Percentiles rank a stretch among this genome's conserved stretches.
Conservation (phyloP, 2,888 invertebrate genomes). For the Nemotelus nigrinus region DNA sequence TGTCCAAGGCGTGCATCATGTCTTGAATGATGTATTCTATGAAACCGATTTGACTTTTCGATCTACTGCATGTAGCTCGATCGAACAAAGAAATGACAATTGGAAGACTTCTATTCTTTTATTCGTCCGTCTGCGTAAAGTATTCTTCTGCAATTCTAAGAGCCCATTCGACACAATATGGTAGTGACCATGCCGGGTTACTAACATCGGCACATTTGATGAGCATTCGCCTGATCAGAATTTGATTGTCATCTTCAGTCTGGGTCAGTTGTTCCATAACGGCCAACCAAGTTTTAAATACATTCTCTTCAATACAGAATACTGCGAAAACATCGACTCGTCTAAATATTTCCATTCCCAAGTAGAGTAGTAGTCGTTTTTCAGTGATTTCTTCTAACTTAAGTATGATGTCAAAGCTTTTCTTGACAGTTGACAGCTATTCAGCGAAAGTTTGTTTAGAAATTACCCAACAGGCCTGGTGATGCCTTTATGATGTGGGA, state of each 20-base stretch:
- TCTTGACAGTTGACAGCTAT: too few species aligned
- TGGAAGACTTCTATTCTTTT: constrained; percentile 86
- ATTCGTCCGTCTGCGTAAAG: constrained; percentile 97
- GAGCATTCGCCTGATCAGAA: constrained; percentile 92
- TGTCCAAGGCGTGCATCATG: constrained; percentile 98
- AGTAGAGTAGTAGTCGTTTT: constrained; percentile 83
- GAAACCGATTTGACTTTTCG: constrained; percentile 97
- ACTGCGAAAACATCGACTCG: constrained; percentile 87
- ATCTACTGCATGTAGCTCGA: constrained; percentile 91
- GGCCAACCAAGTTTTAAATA: constrained; percentile 89
- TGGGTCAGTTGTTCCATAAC: constrained; percentile 75
- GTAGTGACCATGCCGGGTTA: constrained; percentile 91
- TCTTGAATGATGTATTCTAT: constrained; percentile 97
- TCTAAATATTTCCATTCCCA: constrained; percentile 68
- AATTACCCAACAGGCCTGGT: too few species aligned
- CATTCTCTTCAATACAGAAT: constrained; percentile 85
- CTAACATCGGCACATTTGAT: constrained; percentile 99
- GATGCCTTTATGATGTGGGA: too few species aligned
- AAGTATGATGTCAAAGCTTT: constrained; percentile 86
- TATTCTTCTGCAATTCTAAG: constrained; percentile 95
- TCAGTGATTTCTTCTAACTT: constrained; percentile 86
- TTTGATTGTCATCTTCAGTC: constrained; percentile 76
- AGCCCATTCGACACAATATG: constrained; percentile 91
- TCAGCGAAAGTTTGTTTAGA: too few species aligned
- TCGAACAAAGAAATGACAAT: constrained; percentile 99